Evolutionary conservation across 2,797 vertebrate species (phyloP), one percentile per base, ranked within the genome.

Genomic region (Leuciscus waleckii): DNA sequence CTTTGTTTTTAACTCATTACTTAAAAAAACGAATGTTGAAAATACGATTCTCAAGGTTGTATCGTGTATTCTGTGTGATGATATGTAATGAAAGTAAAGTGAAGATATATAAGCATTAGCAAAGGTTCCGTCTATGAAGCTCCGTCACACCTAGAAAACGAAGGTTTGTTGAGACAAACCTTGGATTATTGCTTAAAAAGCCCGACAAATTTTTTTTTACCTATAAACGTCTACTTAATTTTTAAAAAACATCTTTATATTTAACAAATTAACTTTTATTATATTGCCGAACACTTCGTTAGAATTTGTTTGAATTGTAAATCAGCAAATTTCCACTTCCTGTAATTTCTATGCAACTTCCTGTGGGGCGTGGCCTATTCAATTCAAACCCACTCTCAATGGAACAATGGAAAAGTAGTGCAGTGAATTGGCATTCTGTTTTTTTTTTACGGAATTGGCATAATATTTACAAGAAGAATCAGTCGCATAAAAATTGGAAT

Each of bases 101-200:
- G 3, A 56, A 74, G 78, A 16, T 26, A 16, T n/a, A 46, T 1
- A 39, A 51, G 23, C 67, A 49, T 77, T 51, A 85, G 67, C 80
- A 85, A 87, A 79, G 35, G 82, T 78, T 81, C 32, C 69, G 65
- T 79, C 43, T 49, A 35, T 29, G 4, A 26, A 61, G 16, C 54
- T 8, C 21, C 17, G 76, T 79, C 69, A 73, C 71, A 32, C 82
- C 69, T 82, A 79, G 41, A 32, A 21, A 49, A 16, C 0, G 14
- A 49, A 73, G 16, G n/a, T 73, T 5, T 17, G 29, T 49, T 10
- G 4, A 51, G 43, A 32, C 43, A 29, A 73, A 73, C 14, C 13
- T 46, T 26, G 39, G 14, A 26, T n/a, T 43, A n/a, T 58, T 58
- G 46, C 46, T 49, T 49, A 17, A 17, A 49, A 49, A 49, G 46